A percentile compares a stretch with the other conserved stretches of the same genome.
phyloP scores from a whole-genome alignment of 2,888 invertebrate species.

The Drosophila paranaensis region DNA sequence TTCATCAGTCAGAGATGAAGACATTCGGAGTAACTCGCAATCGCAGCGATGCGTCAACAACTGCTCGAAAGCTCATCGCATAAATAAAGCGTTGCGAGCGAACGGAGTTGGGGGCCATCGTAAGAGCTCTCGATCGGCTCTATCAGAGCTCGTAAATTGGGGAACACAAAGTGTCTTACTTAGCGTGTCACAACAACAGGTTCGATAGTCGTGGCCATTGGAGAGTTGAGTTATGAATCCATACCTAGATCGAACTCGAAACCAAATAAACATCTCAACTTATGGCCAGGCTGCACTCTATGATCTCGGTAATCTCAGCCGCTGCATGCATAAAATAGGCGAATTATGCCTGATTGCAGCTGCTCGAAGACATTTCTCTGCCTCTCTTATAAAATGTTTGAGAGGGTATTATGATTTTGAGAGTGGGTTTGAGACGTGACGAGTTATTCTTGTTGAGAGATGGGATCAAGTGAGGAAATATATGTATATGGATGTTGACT shows the following conservation, averaged over 20 bases:
- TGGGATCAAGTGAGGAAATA: too few relatives aligned
- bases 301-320: constrained; percentile 55
- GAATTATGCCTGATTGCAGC: constrained; percentile 55
- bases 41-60: constrained; percentile 69
- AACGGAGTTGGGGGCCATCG: constrained; percentile 7
- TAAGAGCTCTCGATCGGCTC: constrained; percentile 14
- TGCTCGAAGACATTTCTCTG: constrained; percentile 22
- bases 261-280: constrained; percentile 59
- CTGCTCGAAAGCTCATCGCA: constrained; percentile 59
- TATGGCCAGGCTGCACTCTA: constrained; percentile 44
- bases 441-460: too few relatives aligned
- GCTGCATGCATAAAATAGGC: constrained; percentile 64
- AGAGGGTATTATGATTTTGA: background rate
- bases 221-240: constrained; percentile 61
- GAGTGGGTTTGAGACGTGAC: background rate
- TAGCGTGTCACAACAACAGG: constrained; percentile 71
- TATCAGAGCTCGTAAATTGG: constrained; percentile 64
- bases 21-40: constrained; percentile 44
- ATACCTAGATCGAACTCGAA: constrained; percentile 28
- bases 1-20: constrained; percentile 33
- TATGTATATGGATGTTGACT: too few relatives aligned
- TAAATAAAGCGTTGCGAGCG: constrained; percentile 59
- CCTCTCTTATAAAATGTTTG: background rate
- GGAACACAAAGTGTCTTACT: constrained; percentile 59
- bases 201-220: constrained; percentile 55